Conservation (phyloP, 2,113 vertebrate genomes). For the Scopus umbretta region DNA sequence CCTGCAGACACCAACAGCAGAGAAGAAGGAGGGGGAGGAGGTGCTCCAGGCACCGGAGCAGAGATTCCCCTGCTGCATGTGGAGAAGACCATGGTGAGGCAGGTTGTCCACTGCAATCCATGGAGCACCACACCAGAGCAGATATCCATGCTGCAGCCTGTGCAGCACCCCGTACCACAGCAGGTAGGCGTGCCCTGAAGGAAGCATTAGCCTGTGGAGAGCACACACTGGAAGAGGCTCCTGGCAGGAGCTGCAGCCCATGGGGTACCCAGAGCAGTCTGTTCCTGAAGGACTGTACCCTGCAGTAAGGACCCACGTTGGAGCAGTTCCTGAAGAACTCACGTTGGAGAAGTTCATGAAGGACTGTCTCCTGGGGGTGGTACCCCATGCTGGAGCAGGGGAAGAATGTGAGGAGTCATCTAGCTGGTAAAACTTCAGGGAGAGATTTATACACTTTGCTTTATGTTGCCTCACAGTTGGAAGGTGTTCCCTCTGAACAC, state of each 20-base stretch:
- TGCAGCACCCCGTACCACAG: too few relatives aligned
- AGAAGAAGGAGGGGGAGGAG: not conserved
- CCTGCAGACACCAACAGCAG: not conserved
- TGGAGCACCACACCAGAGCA: fast-evolving
- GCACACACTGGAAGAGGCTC: not conserved
- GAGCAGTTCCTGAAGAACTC: not conserved
- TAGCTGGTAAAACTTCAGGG: not conserved
- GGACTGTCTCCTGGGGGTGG: not conserved
- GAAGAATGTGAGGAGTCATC: not conserved
- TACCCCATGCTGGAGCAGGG: not conserved
- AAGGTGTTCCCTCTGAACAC: not conserved
- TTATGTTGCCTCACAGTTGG: not conserved
- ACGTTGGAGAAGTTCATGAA: not conserved
- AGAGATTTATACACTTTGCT: not conserved
- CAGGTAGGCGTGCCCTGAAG: not conserved
- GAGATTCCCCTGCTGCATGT: not conserved
- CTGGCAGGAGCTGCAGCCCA: not conserved
- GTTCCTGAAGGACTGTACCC: not conserved
- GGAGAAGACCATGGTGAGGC: not conserved
- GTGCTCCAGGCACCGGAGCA: fast-evolving
- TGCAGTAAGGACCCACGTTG: not conserved
- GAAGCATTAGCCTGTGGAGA: not conserved
- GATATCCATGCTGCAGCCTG: not conserved
- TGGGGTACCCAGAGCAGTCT: not conserved
- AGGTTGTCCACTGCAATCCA: not conserved